Evolutionary conservation across 2,113 vertebrate genomes (phyloP).

Genomic region (Dermatemys mawii): DNA sequence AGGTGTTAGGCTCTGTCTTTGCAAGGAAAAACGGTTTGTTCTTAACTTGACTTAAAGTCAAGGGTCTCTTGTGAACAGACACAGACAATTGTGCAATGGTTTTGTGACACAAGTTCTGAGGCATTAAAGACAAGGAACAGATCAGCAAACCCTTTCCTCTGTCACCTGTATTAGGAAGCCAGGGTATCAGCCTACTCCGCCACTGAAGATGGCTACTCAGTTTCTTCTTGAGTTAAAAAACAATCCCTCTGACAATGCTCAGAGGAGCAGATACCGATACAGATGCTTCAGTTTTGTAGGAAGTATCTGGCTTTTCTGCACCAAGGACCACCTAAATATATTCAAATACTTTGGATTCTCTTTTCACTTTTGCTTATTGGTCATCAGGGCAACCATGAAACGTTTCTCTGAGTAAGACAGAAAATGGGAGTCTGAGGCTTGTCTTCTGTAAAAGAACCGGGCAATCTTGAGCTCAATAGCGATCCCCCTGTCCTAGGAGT

Average conservation of each 20-base stretch:
- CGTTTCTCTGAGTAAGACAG: neutral
- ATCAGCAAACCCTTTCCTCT: constrained; percentile 1
- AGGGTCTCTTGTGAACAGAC: neutral
- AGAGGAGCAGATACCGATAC: neutral
- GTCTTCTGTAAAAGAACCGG: neutral
- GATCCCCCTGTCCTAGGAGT: neutral
- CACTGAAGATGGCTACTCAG: neutral
- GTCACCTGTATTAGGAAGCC: neutral
- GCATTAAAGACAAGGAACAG: neutral
- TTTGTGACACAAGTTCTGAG: neutral
- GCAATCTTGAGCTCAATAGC: neutral
- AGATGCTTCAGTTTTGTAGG: neutral
- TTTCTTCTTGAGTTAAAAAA: constrained; percentile 22
- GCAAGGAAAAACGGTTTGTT: neutral
- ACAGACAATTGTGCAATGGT: neutral
- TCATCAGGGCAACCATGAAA: neutral
- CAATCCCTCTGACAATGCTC: neutral
- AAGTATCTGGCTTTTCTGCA: neutral
- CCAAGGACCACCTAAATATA: neutral
- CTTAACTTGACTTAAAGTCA: neutral
- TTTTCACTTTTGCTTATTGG: neutral
- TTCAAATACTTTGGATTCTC: neutral
- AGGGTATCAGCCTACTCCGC: neutral
- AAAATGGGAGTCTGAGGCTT: neutral
- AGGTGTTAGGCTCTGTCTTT: neutral